A percentile compares a stretch with the other conserved stretches of the same genome.
phyloP scores from a whole-genome alignment of 2,113 vertebrate genomes.

The Onychostruthus taczanowskii region DNA sequence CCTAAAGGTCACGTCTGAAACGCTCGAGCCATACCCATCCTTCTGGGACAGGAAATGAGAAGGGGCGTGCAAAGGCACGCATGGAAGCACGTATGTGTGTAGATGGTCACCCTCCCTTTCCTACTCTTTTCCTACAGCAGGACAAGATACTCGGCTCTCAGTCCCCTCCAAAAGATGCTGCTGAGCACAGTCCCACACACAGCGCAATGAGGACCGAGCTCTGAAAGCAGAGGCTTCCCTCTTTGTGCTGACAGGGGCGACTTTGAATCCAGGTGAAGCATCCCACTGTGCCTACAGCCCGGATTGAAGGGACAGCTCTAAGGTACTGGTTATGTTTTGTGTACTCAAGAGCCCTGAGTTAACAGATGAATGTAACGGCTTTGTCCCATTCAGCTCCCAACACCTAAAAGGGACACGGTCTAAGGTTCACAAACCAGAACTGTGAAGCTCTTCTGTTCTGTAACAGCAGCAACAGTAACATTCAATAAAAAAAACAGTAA shows the following conservation, averaged over 20 bases:
- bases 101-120: background rate
- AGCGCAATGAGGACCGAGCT: background rate
- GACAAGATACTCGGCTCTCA: background rate
- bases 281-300: background rate
- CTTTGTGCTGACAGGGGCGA: background rate
- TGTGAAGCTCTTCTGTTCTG: background rate
- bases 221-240: background rate
- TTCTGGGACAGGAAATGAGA: background rate
- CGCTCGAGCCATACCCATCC: background rate
- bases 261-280: background rate
- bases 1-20: background rate
- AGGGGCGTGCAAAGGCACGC: background rate
- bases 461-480: background rate
- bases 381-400: background rate
- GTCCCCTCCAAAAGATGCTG: background rate
- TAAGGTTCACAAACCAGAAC: background rate
- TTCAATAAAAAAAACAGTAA: background rate
- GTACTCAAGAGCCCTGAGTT: background rate
- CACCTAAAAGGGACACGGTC: background rate
- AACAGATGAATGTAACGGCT: background rate
- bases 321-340: background rate
- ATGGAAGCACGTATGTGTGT: background rate
- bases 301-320: background rate
- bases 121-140: background rate
- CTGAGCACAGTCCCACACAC: background rate